Evolutionary conservation across 1,140 invertebrate species (phyloP).

Genomic region (Saxidomus purpurata): DNA sequence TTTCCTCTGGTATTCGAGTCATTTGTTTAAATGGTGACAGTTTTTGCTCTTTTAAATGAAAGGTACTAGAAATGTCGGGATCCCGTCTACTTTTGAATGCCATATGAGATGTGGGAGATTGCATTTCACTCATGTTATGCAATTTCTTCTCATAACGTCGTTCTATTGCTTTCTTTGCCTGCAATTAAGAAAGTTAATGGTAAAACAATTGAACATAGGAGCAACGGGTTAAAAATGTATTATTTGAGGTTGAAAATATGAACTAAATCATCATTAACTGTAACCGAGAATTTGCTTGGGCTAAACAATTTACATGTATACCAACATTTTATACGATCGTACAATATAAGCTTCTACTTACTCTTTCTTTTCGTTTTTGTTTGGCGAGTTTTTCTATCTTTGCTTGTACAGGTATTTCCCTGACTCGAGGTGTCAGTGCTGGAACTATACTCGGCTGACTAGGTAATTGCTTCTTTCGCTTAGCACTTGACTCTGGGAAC

Average conservation of each 20-base stretch:
- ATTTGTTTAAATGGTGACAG: conserved; percentile 61
- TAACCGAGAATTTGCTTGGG: no score
- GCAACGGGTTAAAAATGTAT: no score
- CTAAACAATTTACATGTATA: no score
- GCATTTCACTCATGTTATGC: conserved; percentile 49
- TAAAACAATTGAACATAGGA: no score
- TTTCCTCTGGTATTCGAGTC: conserved; percentile 15
- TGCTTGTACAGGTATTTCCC: conserved; percentile 54
- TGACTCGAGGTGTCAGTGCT: conserved; percentile 39
- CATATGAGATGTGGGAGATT: conserved; percentile 38
- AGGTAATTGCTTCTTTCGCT: conserved; percentile 24
- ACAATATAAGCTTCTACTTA: not conserved
- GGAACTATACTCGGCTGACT: conserved; percentile 55
- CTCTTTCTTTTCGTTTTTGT: conserved; percentile 57
- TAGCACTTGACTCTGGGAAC: conserved; percentile 48
- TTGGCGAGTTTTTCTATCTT: conserved; percentile 66
- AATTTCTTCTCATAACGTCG: conserved; percentile 55
- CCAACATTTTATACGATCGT: no score
- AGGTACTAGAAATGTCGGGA: conserved; percentile 25
- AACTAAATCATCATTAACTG: no score
- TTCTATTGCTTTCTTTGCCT: conserved; percentile 49
- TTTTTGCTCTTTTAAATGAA: conserved; percentile 60
- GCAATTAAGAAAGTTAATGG: not conserved
- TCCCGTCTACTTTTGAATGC: conserved; percentile 47
- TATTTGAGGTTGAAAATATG: no score